Percentiles rank a stretch among this genome's conserved stretches.
These are phyloP conservation scores for Cylindroiulus punctatus DNA, from an alignment of 2,888 invertebrate species.

Conservation along the genomic window DNA sequence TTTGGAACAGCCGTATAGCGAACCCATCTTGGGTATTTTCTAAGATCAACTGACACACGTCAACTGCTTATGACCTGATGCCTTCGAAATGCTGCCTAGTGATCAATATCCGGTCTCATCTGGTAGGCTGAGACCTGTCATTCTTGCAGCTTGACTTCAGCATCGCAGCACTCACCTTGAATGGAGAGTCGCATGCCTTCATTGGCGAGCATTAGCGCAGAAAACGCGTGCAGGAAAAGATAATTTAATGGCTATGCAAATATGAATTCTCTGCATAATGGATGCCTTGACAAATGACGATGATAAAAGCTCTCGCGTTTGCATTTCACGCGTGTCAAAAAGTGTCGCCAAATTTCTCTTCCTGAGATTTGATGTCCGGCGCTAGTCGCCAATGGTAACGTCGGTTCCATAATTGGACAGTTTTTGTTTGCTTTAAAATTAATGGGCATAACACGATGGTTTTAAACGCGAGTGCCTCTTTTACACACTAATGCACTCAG, in stretches of 20 bases:
- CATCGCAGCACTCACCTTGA: neutral
- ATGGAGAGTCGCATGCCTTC: neutral
- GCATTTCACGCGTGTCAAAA: neutral
- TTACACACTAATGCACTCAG: neutral
- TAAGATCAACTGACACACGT: neutral
- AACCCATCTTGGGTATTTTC: neutral
- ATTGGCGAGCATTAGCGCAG: neutral
- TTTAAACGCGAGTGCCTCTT: conserved; percentile 24
- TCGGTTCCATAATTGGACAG: neutral
- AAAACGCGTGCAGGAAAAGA: neutral
- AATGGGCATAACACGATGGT: neutral
- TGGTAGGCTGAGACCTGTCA: neutral
- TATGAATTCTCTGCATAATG: conserved; percentile 2
- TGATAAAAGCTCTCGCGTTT: neutral
- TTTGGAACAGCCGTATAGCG: too few species aligned
- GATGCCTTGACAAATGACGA: conserved; percentile 13
- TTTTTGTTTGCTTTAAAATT: neutral
- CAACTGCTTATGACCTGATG: neutral
- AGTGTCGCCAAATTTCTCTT: neutral
- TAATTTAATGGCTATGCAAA: conserved; percentile 37
- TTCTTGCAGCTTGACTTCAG: conserved; percentile 2
- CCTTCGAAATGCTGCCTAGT: neutral
- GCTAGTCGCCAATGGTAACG: neutral
- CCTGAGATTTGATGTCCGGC: neutral
- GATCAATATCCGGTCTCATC: neutral